Evolutionary conservation across 2,113 vertebrate genomes (phyloP).

Genomic region (Epinephelus cyanopodus): DNA sequence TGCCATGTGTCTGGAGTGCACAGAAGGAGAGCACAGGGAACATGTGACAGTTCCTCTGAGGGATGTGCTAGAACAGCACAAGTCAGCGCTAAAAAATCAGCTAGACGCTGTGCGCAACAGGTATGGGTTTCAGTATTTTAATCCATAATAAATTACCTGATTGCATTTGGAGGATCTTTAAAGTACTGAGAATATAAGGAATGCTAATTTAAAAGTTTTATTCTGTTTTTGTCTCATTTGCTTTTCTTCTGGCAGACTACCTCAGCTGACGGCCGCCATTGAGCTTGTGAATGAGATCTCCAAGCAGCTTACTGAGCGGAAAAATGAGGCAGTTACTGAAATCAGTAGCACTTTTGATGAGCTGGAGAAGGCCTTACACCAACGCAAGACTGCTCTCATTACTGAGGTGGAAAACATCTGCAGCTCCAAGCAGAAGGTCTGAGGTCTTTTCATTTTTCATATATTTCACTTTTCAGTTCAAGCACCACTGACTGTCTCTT

Average conservation of each 20-base stretch:
- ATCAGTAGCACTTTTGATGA: constrained; percentile 95
- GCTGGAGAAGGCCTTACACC: constrained; percentile 90
- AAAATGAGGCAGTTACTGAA: constrained; percentile 91
- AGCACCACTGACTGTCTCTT: constrained; percentile 11
- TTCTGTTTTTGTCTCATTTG: neutral
- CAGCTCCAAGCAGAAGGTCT: constrained; percentile 91
- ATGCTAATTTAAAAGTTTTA: neutral
- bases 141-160: neutral
- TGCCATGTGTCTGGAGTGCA: constrained; percentile 95
- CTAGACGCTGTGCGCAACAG: constrained; percentile 92
- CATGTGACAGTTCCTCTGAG: constrained; percentile 92
- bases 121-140: constrained; percentile 59
- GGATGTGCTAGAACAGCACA: constrained; percentile 96
- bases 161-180: neutral
- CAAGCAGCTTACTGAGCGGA: constrained; percentile 91
- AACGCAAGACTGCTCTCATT: constrained; percentile 91
- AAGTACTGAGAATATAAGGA: neutral
- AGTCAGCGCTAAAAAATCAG: constrained; percentile 91
- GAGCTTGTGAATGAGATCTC: constrained; percentile 94
- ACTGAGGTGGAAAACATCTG: constrained; percentile 85
- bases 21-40: constrained; percentile 93
- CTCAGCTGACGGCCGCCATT: constrained; percentile 92
- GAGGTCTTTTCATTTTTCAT: neutral
- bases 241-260: constrained; percentile 83
- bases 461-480: neutral